These are phyloP conservation scores for Cerceris ruficornis DNA, from an alignment of 2,888 invertebrate species.

Conservation along the genomic window DNA sequence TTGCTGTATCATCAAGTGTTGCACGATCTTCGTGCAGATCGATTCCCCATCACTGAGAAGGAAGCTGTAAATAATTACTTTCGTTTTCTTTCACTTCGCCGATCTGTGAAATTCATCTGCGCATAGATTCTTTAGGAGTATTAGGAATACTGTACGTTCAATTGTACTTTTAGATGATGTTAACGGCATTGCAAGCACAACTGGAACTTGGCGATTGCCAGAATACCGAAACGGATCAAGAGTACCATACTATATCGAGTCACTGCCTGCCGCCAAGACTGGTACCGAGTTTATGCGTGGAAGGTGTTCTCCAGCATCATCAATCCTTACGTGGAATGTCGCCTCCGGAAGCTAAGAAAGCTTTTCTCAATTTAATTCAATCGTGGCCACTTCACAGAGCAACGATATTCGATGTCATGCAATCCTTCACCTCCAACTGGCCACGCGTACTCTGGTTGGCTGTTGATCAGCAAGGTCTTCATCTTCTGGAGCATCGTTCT, in stretches of 20 bases:
- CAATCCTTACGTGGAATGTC: conserved; percentile 94
- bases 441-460: conserved; percentile 96
- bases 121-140: too few species aligned
- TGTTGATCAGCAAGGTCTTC: conserved; percentile 95
- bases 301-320: conserved; percentile 95
- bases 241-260: conserved; percentile 87
- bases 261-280: conserved; percentile 93
- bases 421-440: conserved; percentile 98
- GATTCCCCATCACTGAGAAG: conserved; percentile 95
- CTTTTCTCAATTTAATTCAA: conserved; percentile 95
- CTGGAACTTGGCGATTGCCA: conserved; percentile 93
- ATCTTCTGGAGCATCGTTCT: conserved; percentile 93
- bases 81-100: not conserved
- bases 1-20: conserved; percentile 96
- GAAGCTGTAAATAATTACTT: conserved; percentile 90
- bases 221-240: conserved; percentile 84
- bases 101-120: not conserved
- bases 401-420: conserved; percentile 97
- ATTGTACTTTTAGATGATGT: conserved; percentile 87
- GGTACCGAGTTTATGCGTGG: conserved; percentile 89
- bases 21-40: conserved; percentile 94
- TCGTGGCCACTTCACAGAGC: conserved; percentile 97
- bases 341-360: conserved; percentile 93
- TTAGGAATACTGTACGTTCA: too few species aligned
- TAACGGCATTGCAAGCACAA: conserved; percentile 96